Conservation (phyloP, 2,888 invertebrate species). For the Zaprionus bogoriensis region DNA sequence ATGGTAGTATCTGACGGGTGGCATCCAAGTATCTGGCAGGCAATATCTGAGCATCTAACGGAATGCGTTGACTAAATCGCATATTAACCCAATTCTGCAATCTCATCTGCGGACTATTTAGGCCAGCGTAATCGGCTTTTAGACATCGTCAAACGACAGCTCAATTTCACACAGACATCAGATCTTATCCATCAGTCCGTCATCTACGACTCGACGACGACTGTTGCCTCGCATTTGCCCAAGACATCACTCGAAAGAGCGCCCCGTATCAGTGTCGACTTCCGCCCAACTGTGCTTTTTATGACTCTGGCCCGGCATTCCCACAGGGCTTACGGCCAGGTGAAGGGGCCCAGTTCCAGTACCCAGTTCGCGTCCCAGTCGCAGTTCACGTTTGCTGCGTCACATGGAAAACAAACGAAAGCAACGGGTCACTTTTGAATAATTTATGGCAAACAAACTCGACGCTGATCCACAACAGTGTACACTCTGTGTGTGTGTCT, state of each 20-base stretch:
- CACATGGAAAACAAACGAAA: slow-evolving; percentile 64
- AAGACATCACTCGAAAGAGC: slow-evolving; percentile 38
- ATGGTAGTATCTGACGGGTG: too few species aligned
- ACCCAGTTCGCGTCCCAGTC: too few species aligned
- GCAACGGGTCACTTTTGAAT: slow-evolving; percentile 64
- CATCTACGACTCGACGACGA: slow-evolving; percentile 35
- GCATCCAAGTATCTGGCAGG: too few species aligned
- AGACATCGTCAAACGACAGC: slow-evolving; percentile 12
- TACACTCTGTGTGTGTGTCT: slow-evolving; percentile 38
- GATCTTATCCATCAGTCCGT: slow-evolving; percentile 33
- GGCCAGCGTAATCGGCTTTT: slow-evolving; percentile 51
- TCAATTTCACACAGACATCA: slow-evolving; percentile 42
- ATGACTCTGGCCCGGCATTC: slow-evolving; percentile 65
- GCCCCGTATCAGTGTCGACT: slow-evolving; percentile 64
- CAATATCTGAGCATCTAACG: slow-evolving; percentile 15
- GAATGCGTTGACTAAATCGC: slow-evolving; percentile 20
- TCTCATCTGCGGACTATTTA: slow-evolving; percentile 43
- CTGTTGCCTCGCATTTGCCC: slow-evolving; percentile 36
- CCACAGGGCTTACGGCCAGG: slow-evolving; percentile 52
- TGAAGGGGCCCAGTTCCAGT: background rate
- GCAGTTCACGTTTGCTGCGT: slow-evolving; percentile 58
- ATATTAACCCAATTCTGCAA: slow-evolving; percentile 45
- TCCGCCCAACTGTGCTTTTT: slow-evolving; percentile 72
- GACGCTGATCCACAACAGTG: slow-evolving; percentile 23
- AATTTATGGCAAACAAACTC: slow-evolving; percentile 51